phyloP scores from a whole-genome alignment of 2,113 vertebrate genomes.

The Cyanoliseus patagonus region DNA sequence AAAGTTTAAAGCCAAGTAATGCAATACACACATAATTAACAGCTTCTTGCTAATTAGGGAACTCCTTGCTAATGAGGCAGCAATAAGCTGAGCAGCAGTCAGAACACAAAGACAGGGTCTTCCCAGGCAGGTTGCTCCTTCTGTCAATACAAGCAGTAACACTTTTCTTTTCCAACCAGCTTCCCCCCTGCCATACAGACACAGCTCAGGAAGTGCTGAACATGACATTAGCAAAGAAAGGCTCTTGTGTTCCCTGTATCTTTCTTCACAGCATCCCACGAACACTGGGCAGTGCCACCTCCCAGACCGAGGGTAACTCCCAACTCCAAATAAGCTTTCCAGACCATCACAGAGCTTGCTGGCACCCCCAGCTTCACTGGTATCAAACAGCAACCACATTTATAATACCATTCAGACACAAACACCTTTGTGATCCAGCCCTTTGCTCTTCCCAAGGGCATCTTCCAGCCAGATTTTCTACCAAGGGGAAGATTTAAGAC shows the following conservation, averaged over 20 bases:
- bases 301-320: not conserved
- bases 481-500: not conserved
- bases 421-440: not conserved
- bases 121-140: not conserved
- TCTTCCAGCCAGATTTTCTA: not conserved
- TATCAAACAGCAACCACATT: fast-evolving
- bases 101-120: not conserved
- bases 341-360: fast-evolving
- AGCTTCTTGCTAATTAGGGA: conserved; percentile 52
- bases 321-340: fast-evolving
- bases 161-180: not conserved
- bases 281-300: fast-evolving
- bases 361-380: fast-evolving
- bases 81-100: conserved; percentile 39
- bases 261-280: not conserved
- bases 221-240: not conserved
- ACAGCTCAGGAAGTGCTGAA: not conserved
- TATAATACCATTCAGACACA: fast-evolving
- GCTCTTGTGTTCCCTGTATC: not conserved
- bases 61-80: conserved; percentile 55
- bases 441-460: not conserved
- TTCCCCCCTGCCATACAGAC: not conserved
- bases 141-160: not conserved
- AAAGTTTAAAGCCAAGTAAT: conserved; percentile 26
- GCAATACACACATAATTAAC: conserved; percentile 48